These are phyloP conservation scores for Crocuta crocuta DNA, from an alignment of 2,113 vertebrate species.

Conservation along the genomic window DNA sequence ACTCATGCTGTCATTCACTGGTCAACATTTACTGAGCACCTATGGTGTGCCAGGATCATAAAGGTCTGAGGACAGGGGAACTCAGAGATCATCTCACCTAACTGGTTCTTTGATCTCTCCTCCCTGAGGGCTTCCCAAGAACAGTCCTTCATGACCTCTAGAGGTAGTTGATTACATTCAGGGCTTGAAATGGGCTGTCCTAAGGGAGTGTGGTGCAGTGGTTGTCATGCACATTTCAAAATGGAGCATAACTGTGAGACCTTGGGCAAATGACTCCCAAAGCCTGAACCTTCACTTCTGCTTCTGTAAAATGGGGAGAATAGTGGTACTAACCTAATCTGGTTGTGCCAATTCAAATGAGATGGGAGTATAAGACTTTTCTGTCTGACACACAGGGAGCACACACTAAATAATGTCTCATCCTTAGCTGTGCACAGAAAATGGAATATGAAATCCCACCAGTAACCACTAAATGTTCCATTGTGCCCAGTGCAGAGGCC, in stretches of 20 bases:
- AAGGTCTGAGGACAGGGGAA: neutral
- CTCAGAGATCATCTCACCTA: neutral
- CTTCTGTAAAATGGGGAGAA: neutral
- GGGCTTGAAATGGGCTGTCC: neutral
- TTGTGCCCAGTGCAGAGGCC: neutral
- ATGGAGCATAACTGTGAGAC: neutral
- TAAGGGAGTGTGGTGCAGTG: neutral
- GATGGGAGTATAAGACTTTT: neutral
- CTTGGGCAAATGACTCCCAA: neutral
- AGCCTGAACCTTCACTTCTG: neutral
- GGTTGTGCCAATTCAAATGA: neutral
- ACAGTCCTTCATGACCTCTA: neutral
- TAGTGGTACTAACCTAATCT: neutral
- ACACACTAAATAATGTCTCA: neutral
- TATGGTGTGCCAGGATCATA: neutral
- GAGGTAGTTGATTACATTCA: no score
- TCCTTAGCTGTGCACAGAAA: neutral
- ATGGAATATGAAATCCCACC: neutral
- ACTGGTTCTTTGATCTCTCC: neutral
- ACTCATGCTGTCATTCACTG: neutral
- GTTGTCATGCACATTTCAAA: neutral
- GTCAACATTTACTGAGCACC: neutral
- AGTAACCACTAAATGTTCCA: neutral
- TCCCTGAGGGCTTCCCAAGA: neutral
- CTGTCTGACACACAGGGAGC: neutral